Evolutionary conservation across 2,888 invertebrate species (phyloP).

Genomic region (Leptopilina myrica): DNA sequence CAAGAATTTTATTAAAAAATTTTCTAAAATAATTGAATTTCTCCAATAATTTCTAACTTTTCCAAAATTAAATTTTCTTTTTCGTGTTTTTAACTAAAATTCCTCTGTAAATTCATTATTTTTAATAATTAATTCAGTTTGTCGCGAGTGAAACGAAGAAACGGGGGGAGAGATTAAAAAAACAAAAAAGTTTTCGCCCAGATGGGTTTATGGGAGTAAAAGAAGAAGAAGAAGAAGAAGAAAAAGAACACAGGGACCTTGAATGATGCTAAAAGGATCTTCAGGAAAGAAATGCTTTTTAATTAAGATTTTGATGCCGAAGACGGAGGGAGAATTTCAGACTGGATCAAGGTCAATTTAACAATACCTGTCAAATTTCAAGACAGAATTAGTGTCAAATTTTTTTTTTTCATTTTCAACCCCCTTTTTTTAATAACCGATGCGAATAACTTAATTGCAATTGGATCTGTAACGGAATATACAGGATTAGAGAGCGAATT

Average conservation of each 20-base stretch:
- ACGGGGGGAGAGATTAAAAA: too few species aligned
- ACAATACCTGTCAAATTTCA: constrained; percentile 11
- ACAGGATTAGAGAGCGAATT: background rate
- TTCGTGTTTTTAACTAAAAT: too few species aligned
- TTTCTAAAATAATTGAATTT: too few species aligned
- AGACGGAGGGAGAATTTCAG: background rate
- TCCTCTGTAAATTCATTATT: too few species aligned
- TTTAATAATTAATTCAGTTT: too few species aligned
- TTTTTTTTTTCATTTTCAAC: background rate
- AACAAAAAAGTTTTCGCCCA: too few species aligned
- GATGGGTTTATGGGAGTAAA: too few species aligned
- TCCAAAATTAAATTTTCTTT: too few species aligned
- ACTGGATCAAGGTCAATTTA: constrained; percentile 22
- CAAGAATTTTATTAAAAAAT: too few species aligned
- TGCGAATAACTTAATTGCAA: background rate
- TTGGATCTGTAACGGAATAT: background rate
- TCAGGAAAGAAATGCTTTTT: constrained; percentile 16
- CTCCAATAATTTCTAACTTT: too few species aligned
- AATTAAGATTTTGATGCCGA: constrained; percentile 19
- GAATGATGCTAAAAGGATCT: constrained; percentile 12
- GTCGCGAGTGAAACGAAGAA: too few species aligned
- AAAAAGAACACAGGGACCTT: background rate
- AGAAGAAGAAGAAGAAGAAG: background rate
- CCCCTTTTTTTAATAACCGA: background rate
- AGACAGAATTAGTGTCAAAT: background rate